These are phyloP conservation scores for Perca fluviatilis DNA, from an alignment of 2,113 vertebrate species.

Conservation along the genomic window DNA sequence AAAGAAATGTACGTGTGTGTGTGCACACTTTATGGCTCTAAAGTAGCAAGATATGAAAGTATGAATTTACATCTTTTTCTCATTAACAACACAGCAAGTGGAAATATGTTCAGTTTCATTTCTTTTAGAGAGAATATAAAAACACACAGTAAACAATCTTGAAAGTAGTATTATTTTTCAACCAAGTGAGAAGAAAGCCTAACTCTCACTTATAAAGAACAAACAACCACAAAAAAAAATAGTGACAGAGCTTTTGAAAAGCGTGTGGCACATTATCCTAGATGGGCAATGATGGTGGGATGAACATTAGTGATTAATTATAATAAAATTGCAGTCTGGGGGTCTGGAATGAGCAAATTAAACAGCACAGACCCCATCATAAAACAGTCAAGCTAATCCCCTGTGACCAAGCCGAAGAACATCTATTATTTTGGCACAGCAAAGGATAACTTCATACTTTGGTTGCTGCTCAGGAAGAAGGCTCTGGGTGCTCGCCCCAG, in stretches of 20 bases:
- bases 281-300: slow-evolving; percentile 27
- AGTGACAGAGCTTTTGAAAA: slow-evolving; percentile 39
- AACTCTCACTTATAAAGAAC: neutral
- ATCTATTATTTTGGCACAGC: slow-evolving; percentile 64
- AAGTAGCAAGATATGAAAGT: neutral
- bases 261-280: slow-evolving; percentile 42
- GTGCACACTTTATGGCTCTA: neutral
- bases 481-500: slow-evolving; percentile 41
- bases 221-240: slow-evolving; percentile 13
- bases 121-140: neutral
- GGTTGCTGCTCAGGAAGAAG: slow-evolving; percentile 46
- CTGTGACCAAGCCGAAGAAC: slow-evolving; percentile 57
- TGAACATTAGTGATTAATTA: slow-evolving; percentile 65
- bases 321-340: slow-evolving; percentile 44
- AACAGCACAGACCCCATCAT: slow-evolving; percentile 56
- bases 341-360: slow-evolving; percentile 62
- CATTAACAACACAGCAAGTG: slow-evolving; percentile 9
- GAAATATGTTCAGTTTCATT: slow-evolving; percentile 23
- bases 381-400: slow-evolving; percentile 50
- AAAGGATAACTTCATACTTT: slow-evolving; percentile 63
- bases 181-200: slow-evolving; percentile 4
- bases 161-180: slow-evolving; percentile 38
- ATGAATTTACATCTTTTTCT: slow-evolving; percentile 25
- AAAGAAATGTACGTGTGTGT: neutral
- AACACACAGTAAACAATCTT: slow-evolving; percentile 9